phyloP scores from a whole-genome alignment of 2,113 vertebrate genomes.

The Sciurus niger region DNA sequence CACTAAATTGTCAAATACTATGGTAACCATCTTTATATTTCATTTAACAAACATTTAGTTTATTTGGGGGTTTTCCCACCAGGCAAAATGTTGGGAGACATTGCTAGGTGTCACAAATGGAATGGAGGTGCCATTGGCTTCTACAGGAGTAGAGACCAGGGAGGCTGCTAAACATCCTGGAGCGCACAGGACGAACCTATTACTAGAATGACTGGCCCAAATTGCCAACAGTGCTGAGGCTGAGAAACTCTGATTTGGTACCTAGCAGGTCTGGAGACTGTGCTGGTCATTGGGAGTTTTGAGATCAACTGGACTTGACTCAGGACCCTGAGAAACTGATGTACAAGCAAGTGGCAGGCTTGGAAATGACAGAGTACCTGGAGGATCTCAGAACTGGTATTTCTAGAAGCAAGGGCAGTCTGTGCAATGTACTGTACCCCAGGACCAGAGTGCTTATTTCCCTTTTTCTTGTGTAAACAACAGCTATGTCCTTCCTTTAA shows the following conservation, averaged over 20 bases:
- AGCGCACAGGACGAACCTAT: not conserved
- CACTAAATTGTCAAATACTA: not conserved
- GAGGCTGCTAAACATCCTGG: rapidly evolving
- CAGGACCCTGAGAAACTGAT: not conserved
- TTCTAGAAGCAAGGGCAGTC: slow-evolving; percentile 5
- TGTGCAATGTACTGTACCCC: rapidly evolving
- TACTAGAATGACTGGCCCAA: not conserved
- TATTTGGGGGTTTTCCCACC: not conserved
- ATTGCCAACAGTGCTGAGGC: not conserved
- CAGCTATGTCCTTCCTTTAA: not conserved
- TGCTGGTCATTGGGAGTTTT: not conserved
- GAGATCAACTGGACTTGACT: not conserved
- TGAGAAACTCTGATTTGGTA: not conserved
- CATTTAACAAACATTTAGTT: not conserved
- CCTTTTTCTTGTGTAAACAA: not conserved
- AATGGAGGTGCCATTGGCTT: not conserved
- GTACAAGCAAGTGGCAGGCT: not conserved
- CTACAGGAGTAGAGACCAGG: not conserved
- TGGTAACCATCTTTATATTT: not conserved
- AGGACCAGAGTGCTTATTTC: not conserved
- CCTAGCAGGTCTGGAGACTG: not conserved
- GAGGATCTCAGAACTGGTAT: not conserved
- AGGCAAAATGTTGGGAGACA: not conserved
- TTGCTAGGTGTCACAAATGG: not conserved
- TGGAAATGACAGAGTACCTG: not conserved